phyloP scores from a whole-genome alignment of 2,797 vertebrate species.

The Brachymystax lenok region DNA sequence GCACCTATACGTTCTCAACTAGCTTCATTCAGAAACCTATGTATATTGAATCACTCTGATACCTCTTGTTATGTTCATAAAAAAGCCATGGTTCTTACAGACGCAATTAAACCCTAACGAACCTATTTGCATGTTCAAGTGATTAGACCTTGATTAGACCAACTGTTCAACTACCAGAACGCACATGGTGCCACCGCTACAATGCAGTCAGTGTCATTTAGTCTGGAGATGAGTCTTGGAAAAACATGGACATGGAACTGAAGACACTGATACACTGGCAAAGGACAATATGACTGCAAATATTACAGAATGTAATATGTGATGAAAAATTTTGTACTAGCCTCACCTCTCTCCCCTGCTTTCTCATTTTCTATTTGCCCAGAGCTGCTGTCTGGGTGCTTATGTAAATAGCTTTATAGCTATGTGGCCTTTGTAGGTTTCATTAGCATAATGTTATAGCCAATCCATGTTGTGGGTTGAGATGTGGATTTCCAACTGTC shows the following conservation, averaged over 20 bases:
- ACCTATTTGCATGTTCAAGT: constrained; percentile 38
- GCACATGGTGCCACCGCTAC: background rate
- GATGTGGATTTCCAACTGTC: constrained; percentile 12
- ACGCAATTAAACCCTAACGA: constrained; percentile 7
- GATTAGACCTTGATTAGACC: constrained; percentile 45
- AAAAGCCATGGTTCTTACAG: background rate
- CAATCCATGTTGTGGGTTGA: background rate
- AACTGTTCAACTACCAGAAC: background rate
- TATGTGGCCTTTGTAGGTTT: background rate
- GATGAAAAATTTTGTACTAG: background rate
- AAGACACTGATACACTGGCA: background rate
- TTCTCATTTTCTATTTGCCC: background rate
- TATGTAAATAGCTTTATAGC: background rate
- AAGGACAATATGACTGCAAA: background rate
- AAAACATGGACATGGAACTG: background rate
- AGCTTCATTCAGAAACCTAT: background rate
- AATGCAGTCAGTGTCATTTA: background rate
- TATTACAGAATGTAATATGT: background rate
- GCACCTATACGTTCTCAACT: background rate
- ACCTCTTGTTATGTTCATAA: background rate
- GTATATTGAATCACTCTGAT: background rate
- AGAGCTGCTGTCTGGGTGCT: background rate
- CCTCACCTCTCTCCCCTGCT: background rate
- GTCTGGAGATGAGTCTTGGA: too few species aligned
- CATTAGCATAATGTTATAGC: background rate